Base-by-base conservation (phyloP, 2,113 vertebrate genomes). In the Amphilophus citrinellus region DNA sequence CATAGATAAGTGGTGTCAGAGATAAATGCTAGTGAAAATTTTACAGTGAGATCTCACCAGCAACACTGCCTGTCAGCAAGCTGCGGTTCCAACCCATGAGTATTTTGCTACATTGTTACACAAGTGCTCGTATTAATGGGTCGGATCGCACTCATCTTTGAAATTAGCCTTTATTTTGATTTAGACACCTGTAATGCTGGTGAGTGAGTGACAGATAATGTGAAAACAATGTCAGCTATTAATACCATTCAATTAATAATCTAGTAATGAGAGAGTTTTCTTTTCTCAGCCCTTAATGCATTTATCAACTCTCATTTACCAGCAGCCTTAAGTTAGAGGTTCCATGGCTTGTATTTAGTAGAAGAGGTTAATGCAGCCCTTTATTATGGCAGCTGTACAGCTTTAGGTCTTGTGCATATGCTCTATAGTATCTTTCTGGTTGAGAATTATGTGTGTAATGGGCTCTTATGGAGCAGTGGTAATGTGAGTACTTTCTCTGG, bases 401-500 rank as follows among this genome's bases (percentile, higher is more conserved):
- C 53, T 89, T 90, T 84, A 87, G 62, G 83, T 82, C 79, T 62
- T 80, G 82, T 87, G 83, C 84, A 76, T 87, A 35, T 80, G 73
- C 81, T 61, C 17, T 82, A 83, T 58, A 90, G 71, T 76, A 81
- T 76, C 61, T 76, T 83, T 84, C 81, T 80, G 83, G 83, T 75
- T 83, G 73, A 61, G 87, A 88, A 84, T 85, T 88, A 79, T 81
- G 71, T 53, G 83, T 71, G 78, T 79, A 84, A 88, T 87, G 86
- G 85, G 85, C 86, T 91, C 87, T 90, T 88, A 80, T 88, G 77
- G 84, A 90, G 87, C 62, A 78, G 83, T 76, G 85, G 92, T 91
- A 87, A 87, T 77, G 88, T 88, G 92, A 90, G 92, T 57, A 50
- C 81, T 61, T 77, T 24, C 71, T 84, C 37, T 53, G 57, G 63